phyloP scores from a whole-genome alignment of 2,113 vertebrate genomes.

The Alexandromys fortis region DNA sequence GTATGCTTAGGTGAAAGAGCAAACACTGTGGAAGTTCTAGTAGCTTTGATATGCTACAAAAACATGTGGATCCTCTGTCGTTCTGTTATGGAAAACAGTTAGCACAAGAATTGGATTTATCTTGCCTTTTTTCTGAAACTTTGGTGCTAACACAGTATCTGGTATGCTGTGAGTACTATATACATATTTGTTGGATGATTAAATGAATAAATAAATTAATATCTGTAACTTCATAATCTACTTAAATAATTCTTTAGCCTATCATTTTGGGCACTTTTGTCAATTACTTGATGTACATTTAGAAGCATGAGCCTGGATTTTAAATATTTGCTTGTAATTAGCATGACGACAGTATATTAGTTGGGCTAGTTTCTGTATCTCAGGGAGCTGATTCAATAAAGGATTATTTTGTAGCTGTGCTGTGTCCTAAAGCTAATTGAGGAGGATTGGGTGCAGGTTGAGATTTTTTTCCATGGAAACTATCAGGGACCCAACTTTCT shows the following conservation, averaged over 20 bases:
- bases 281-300: constrained; percentile 21
- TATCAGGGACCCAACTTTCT: not conserved
- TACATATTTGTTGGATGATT: not conserved
- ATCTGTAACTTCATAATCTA: constrained; percentile 2
- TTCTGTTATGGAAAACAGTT: not conserved
- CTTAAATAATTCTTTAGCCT: not conserved
- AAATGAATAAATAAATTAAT: not conserved
- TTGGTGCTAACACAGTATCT: not conserved
- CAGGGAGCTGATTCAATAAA: constrained; percentile 34
- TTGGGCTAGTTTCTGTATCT: not conserved
- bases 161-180: not conserved
- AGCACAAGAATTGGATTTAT: not conserved
- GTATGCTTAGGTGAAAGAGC: not conserved
- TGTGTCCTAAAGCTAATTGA: not conserved
- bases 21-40: not conserved
- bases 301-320: not conserved
- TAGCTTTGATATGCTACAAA: not conserved
- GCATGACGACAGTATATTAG: not conserved
- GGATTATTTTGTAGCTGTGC: constrained; percentile 5
- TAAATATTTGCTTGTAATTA: constrained; percentile 44
- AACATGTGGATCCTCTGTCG: not conserved
- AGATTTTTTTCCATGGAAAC: not conserved
- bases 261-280: constrained; percentile 16
- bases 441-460: not conserved
- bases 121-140: not conserved